Evolutionary conservation across 2,888 invertebrate species (phyloP).

Genomic region (Chaetogeoica ovagalla): DNA sequence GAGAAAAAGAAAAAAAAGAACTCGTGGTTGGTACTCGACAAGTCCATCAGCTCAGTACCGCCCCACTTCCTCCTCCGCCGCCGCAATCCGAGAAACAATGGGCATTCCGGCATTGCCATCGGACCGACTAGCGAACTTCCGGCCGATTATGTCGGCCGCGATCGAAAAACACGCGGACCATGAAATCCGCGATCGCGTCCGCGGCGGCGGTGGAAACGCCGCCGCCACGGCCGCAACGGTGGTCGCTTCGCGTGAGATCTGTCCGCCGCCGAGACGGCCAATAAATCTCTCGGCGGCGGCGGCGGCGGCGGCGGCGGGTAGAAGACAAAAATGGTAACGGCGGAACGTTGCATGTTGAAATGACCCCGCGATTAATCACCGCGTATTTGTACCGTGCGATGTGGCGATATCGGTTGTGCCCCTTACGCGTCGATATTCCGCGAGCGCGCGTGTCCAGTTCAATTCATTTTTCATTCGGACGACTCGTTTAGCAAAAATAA

Average conservation of each 20-base stretch:
- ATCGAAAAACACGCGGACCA: conserved; percentile 23
- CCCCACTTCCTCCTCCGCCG: too few species aligned
- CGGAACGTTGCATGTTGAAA: conserved; percentile 20
- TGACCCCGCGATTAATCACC: conserved; percentile 37
- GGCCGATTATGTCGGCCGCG: conserved; percentile 15
- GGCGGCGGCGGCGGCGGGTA: neutral
- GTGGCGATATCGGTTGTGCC: conserved; percentile 11
- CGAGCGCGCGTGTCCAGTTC: neutral
- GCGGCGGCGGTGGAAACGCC: neutral
- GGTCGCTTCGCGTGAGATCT: neutral
- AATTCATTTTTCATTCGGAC: conserved; percentile 40
- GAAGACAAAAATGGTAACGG: conserved; percentile 18
- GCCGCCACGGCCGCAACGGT: too few species aligned
- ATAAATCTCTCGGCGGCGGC: conserved; percentile 48
- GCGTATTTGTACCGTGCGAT: neutral
- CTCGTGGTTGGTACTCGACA: neutral
- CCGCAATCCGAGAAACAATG: conserved; percentile 3
- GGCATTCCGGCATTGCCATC: neutral
- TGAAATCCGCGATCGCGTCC: neutral
- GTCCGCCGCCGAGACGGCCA: neutral
- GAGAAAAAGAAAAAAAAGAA: too few species aligned
- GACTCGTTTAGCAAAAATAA: conserved; percentile 31
- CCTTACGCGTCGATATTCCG: too few species aligned
- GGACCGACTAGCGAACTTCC: conserved; percentile 8
- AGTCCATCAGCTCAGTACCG: conserved; percentile 5